Base-by-base conservation (phyloP, 1,140 invertebrate species). In the Pseudomyrmex gracilis region DNA sequence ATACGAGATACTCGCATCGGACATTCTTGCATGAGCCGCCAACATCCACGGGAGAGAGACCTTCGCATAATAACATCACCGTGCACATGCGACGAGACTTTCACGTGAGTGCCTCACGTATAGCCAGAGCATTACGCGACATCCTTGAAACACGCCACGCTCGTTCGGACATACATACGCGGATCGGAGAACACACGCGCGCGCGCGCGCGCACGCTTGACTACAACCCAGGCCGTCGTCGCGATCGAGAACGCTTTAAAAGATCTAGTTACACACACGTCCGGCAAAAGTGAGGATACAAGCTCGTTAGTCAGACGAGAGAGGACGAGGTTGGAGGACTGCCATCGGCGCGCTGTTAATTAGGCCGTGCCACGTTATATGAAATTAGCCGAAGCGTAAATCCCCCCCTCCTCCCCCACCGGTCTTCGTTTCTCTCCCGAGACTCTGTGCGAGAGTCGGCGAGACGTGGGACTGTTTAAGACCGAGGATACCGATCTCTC, bases 361-460 rank as follows among this genome's bases (percentile, higher is more conserved):
- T 87, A 87, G 63, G 47, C 63, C 82, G 73, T 87, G 73, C 60
- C 66, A 55, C 67, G 64, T 85, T 87, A 58, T 58, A 34, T 60
- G 74, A 84, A 87, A 87, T 86, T 86, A 84, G 63, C 63, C 47
- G 77, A 64, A 70, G 78, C 82, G 85, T 87, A 87, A 87, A 86
- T 87, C 43, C 60, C 12, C 47, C 17, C 8, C 10, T 22, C 17
- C 45, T 22, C 63, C 13, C 58, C 7, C 15, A 10, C 43, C 43
- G 34, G 34, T 55, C 10, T 12, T 47, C 82, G 2, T 43, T 43
- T 80, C 13, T 43, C 13, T 20, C 71, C 20, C 24, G 53, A 17
- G 43, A n/a, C n/a, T n/a, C n/a, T 7, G 4, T n/a, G 10, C 34
- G n/a, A 12, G 49, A 12, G 49, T 15, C n/a, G 9, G n/a, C 24